Conservation (phyloP, 2,113 vertebrate genomes). For the Pica pica region DNA sequence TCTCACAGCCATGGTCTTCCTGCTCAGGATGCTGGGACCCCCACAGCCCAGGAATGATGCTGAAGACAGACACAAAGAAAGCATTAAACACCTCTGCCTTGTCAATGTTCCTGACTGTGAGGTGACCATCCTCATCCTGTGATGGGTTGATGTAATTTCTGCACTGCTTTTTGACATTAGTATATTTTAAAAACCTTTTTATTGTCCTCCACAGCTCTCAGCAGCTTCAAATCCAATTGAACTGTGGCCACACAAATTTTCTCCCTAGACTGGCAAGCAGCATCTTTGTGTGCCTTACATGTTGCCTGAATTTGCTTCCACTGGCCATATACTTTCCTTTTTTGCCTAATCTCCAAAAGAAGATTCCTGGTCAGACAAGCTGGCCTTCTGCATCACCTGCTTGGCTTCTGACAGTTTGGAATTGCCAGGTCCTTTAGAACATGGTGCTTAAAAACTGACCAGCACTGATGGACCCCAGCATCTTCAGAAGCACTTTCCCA, state of each 20-base stretch:
- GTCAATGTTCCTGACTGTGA: not conserved
- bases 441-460: not conserved
- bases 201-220: not conserved
- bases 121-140: not conserved
- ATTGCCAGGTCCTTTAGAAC: not conserved
- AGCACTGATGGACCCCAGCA: not conserved
- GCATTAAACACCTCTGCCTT: not conserved
- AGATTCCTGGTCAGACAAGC: not conserved
- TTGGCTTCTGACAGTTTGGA: not conserved
- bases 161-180: not conserved
- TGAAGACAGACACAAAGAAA: not conserved
- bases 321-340: not conserved
- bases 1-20: not conserved
- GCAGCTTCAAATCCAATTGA: not conserved
- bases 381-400: not conserved
- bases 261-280: not conserved
- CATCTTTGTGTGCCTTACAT: not conserved
- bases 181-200: not conserved
- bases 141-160: not conserved
- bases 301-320: not conserved
- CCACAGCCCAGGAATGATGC: not conserved
- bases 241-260: not conserved
- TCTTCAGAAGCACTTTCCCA: not conserved
- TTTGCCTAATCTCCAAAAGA: not conserved
- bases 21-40: not conserved